phyloP scores from a whole-genome alignment of 2,888 invertebrate genomes.

The Drosophila fulvimacula region DNA sequence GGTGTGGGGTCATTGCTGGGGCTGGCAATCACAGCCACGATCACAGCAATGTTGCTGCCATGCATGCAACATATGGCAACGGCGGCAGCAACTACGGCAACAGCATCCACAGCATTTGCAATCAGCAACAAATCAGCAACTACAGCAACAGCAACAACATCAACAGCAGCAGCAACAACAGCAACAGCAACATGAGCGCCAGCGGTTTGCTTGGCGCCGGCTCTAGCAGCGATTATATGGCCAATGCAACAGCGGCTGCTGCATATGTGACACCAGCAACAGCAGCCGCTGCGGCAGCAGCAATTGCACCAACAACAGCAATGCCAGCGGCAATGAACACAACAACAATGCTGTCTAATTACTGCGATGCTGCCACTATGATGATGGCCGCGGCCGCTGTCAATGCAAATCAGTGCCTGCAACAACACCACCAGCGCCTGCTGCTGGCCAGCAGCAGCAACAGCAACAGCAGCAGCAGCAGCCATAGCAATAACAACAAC shows the following conservation, averaged over 20 bases:
- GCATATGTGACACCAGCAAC: slow-evolving; percentile 59
- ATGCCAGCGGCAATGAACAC: slow-evolving; percentile 67
- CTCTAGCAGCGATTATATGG: slow-evolving; percentile 59
- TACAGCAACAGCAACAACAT: slow-evolving; percentile 60
- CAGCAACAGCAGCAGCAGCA: slow-evolving; percentile 42
- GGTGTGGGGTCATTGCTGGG: slow-evolving; percentile 31
- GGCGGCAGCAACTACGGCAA: slow-evolving; percentile 53
- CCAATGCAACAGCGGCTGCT: slow-evolving; percentile 58
- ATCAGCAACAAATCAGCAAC: slow-evolving; percentile 76
- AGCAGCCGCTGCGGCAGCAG: slow-evolving; percentile 34
- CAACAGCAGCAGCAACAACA: slow-evolving; percentile 41
- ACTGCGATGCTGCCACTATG: slow-evolving; percentile 85
- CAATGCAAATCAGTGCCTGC: slow-evolving; percentile 83
- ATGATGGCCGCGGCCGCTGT: slow-evolving; percentile 84
- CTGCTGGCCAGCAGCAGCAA: slow-evolving; percentile 68
- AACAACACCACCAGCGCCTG: slow-evolving; percentile 83
- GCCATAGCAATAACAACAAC: slow-evolving; percentile 44
- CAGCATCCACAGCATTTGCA: slow-evolving; percentile 65
- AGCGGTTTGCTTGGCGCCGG: slow-evolving; percentile 64
- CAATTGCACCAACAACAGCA: slow-evolving; percentile 45
- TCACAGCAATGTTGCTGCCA: slow-evolving; percentile 72
- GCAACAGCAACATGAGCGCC: slow-evolving; percentile 44
- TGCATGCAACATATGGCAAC: slow-evolving; percentile 54
- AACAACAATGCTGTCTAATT: slow-evolving; percentile 84
- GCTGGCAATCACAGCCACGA: slow-evolving; percentile 65